Evolutionary conservation across 2,888 invertebrate genomes (phyloP), one percentile per base, ranked within the genome.

Genomic region (Phengaris arion): DNA sequence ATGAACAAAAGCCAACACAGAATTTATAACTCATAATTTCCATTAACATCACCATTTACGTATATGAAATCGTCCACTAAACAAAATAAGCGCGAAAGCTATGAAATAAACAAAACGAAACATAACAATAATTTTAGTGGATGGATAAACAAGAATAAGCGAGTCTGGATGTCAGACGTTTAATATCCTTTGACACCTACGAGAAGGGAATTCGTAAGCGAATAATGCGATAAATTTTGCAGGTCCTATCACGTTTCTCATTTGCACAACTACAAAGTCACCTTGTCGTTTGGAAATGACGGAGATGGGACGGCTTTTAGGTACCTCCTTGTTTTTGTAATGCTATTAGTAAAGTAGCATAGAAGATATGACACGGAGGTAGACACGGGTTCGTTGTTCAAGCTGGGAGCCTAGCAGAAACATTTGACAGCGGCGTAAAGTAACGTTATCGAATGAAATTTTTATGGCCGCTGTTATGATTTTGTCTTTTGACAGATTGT

Each of bases 181-280:
- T 64, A 35, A 64, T 64, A 64, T 64, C 64, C 35, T 64, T 12
- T 45, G 45, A 35, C 35, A 35, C 45, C 12, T 12, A 52, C 52
- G 52, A 52, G 64, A 45, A 35, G 64, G 35, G 64, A 35, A 22
- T 64, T 59, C 2, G 64, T 64, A 35, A 13, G 35, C 13, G 64
- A 45, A 64, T 64, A 64, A 45, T 64, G 64, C 64, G 64, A 64
- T 64, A 45, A 64, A 35, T 45, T 64, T 64, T 52, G 52, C 51
- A 15, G 22, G 46, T 6, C 69, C 70, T 70, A 70, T 70, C 48
- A 70, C 70, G 51, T 70, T 70, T 70, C 70, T 70, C 70, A 70
- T 70, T 70, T 51, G 9, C 51, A 9, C 69, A 69, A 69, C 69
- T 15, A 69, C 46, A 46, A 69, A 48, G 46, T 48, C 48, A 69